Percentiles rank a stretch among this genome's conserved stretches.
phyloP scores from a whole-genome alignment of 2,113 vertebrate genomes.

The Axis porcinus region DNA sequence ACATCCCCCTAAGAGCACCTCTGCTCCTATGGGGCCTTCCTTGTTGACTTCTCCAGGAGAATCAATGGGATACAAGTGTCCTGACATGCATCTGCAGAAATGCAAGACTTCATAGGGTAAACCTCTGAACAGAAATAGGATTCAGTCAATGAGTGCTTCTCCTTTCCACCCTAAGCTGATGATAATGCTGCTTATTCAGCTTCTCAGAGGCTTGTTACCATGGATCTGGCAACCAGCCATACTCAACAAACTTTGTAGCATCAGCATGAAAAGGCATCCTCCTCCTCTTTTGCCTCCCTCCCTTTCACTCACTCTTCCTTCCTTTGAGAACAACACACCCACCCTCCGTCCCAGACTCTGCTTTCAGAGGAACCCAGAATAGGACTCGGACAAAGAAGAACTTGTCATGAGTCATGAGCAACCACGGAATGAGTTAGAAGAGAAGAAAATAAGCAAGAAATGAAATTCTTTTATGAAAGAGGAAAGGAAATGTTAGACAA shows the following conservation, averaged over 20 bases:
- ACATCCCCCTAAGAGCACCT: background rate
- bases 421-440: background rate
- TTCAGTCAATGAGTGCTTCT: too few species aligned
- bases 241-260: background rate
- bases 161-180: background rate
- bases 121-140: background rate
- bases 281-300: background rate
- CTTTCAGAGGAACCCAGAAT: background rate
- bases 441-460: conserved; percentile 12
- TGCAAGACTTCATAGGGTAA: background rate
- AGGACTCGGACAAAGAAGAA: background rate
- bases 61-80: rapidly evolving
- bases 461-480: background rate
- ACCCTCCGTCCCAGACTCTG: background rate
- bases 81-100: background rate
- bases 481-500: background rate
- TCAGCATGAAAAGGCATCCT: background rate
- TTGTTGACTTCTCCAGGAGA: background rate
- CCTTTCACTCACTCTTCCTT: background rate
- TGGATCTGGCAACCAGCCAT: background rate
- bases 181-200: background rate
- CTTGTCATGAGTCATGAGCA: background rate
- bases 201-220: background rate
- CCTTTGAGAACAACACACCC: background rate
- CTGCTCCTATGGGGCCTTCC: background rate